Conservation (phyloP, 92 coral and sea anemone species). For the Epizoanthus rinbou region DNA sequence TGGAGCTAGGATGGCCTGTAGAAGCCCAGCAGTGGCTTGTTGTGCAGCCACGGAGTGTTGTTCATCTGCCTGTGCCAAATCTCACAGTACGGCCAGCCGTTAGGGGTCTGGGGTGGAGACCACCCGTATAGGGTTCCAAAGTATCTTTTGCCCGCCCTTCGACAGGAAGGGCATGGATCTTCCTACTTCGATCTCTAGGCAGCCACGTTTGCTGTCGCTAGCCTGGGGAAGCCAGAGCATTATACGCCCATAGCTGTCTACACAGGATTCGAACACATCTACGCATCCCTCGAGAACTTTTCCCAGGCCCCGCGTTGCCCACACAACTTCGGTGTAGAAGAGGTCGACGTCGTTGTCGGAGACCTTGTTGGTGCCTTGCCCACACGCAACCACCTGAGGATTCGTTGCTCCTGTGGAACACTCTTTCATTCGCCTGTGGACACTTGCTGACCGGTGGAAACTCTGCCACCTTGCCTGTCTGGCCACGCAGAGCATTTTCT, state of each 20-base stretch:
- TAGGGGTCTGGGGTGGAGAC: slow-evolving; percentile 20
- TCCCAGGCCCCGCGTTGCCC: slow-evolving; percentile 15
- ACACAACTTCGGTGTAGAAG: not conserved
- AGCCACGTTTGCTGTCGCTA: not conserved
- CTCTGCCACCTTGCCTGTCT: slow-evolving; percentile 12
- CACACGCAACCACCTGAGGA: not conserved
- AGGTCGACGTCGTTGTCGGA: not conserved
- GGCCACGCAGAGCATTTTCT: not conserved
- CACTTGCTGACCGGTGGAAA: not conserved
- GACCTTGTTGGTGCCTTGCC: too few relatives aligned
- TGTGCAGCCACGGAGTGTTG: slow-evolving; percentile 6
- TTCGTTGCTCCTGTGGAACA: not conserved
- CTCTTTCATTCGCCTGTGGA: not conserved
- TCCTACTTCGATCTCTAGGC: slow-evolving; percentile 7
- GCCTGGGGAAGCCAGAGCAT: slow-evolving; percentile 16
- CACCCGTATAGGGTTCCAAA: slow-evolving; percentile 11
- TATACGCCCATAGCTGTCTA: not conserved
- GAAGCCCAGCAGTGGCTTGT: not conserved
- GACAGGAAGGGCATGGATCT: not conserved
- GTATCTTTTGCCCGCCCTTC: not conserved
- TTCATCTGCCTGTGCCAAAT: slow-evolving; percentile 2
- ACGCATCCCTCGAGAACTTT: slow-evolving; percentile 4
- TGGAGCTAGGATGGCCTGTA: not conserved
- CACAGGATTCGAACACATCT: slow-evolving; percentile 9
- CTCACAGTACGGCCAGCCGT: slow-evolving; percentile 15